A percentile compares a stretch with the other conserved stretches of the same genome.
phyloP scores from a whole-genome alignment of 2,113 vertebrate genomes.

The Machaerirhynchus nigripectus region DNA sequence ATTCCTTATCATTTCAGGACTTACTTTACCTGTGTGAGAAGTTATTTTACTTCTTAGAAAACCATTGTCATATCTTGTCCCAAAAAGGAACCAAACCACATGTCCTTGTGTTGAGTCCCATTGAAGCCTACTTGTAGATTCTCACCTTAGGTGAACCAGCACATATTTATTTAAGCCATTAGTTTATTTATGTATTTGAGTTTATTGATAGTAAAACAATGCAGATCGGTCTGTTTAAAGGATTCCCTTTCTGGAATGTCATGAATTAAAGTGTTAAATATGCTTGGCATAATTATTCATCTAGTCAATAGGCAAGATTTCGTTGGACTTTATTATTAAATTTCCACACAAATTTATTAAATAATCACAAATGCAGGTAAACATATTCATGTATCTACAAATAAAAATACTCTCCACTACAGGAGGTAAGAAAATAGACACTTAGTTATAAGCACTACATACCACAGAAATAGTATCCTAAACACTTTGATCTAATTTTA shows the following conservation, averaged over 20 bases:
- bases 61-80: background rate
- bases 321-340: background rate
- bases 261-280: background rate
- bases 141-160: background rate
- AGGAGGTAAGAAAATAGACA: background rate
- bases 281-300: background rate
- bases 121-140: background rate
- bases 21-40: background rate
- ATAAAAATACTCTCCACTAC: background rate
- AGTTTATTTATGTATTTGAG: background rate
- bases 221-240: background rate
- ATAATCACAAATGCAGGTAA: background rate
- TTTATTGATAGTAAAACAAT: background rate
- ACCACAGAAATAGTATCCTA: background rate
- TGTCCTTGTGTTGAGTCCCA: background rate
- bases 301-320: background rate
- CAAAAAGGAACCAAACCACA: background rate
- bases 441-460: background rate
- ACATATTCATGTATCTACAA: background rate
- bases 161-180: background rate
- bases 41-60: background rate
- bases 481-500: background rate
- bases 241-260: background rate
- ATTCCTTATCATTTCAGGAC: background rate
- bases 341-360: background rate